phyloP scores from a whole-genome alignment of 2,113 vertebrate species.

The Cynopterus brachyotis region DNA sequence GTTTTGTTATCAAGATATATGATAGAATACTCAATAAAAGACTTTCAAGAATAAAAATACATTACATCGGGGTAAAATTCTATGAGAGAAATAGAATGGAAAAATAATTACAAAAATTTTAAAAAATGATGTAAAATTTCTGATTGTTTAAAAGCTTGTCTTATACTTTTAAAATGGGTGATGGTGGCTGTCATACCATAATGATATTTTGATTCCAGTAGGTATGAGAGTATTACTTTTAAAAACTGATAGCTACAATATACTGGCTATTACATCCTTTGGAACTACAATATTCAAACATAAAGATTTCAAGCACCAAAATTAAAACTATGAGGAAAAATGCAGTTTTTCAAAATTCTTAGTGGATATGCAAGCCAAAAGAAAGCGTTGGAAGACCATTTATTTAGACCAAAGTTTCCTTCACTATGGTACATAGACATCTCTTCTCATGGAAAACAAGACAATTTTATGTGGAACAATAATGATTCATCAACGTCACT shows the following conservation, averaged over 20 bases:
- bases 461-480: neutral
- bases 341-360: neutral
- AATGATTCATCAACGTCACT: neutral
- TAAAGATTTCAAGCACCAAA: neutral
- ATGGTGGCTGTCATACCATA: neutral
- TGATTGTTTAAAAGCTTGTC: conserved; percentile 53
- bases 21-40: neutral
- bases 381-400: neutral
- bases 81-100: conserved; percentile 5
- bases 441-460: neutral
- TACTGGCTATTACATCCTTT: conserved; percentile 5
- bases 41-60: neutral
- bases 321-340: neutral
- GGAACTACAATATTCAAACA: neutral
- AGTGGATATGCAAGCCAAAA: neutral
- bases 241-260: conserved; percentile 38
- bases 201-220: conserved; percentile 21
- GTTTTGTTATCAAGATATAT: neutral
- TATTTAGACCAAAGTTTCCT: neutral
- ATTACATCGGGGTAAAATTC: neutral
- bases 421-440: neutral
- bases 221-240: conserved; percentile 8
- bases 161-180: conserved; percentile 28
- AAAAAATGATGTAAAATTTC: conserved; percentile 39
- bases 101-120: conserved; percentile 37